These are phyloP conservation scores for Chaetogeoica ovagalla DNA, from an alignment of 2,888 invertebrate species.

Conservation along the genomic window DNA sequence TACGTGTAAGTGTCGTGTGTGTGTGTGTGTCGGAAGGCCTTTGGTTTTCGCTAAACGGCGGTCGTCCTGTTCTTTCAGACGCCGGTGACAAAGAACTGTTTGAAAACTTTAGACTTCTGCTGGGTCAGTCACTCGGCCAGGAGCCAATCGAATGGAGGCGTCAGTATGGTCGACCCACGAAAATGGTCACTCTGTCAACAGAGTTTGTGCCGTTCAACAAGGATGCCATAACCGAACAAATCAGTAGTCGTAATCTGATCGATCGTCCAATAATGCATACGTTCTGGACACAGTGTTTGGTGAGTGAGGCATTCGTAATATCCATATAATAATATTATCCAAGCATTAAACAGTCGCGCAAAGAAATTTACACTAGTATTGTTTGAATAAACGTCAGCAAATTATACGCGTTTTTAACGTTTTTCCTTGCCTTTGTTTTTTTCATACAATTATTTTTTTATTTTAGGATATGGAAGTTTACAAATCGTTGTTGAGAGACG, in stretches of 20 bases:
- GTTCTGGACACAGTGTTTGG: slow-evolving; percentile 93
- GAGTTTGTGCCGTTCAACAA: slow-evolving; percentile 79
- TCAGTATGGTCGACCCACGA: slow-evolving; percentile 82
- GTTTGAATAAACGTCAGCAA: neutral
- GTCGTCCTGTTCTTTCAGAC: slow-evolving; percentile 62
- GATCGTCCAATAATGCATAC: slow-evolving; percentile 90
- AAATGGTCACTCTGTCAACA: slow-evolving; percentile 81
- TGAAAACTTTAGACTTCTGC: slow-evolving; percentile 75
- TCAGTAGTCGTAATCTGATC: slow-evolving; percentile 74
- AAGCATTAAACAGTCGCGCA: neutral
- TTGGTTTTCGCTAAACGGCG: no score
- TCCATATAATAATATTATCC: neutral
- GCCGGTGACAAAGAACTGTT: slow-evolving; percentile 85
- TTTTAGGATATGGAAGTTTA: slow-evolving; percentile 88
- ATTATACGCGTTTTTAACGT: neutral
- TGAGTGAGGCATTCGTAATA: slow-evolving; percentile 68
- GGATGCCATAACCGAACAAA: slow-evolving; percentile 71
- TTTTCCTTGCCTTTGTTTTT: neutral
- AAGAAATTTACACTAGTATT: neutral
- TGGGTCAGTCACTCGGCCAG: slow-evolving; percentile 78
- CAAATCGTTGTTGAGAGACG: slow-evolving; percentile 83
- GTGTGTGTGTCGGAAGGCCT: no score
- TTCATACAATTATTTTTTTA: neutral
- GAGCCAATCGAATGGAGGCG: slow-evolving; percentile 91
- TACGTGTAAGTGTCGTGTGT: slow-evolving; percentile 67